phyloP scores from a whole-genome alignment of 2,797 vertebrate species.

The Gymnopithys bicolor region DNA sequence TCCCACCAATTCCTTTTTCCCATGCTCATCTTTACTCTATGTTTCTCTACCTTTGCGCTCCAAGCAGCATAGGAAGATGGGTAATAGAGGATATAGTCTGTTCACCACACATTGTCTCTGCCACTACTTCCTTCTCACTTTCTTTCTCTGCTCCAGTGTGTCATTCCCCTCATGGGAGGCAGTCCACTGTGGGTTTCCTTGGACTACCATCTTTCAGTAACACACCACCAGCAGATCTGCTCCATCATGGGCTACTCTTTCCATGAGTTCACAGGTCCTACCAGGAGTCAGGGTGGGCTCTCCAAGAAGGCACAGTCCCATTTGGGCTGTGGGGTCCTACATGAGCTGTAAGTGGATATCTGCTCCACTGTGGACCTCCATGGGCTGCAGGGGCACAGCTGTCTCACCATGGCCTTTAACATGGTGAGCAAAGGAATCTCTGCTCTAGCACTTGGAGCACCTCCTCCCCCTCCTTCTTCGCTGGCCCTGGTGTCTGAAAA shows the following conservation, averaged over 20 bases:
- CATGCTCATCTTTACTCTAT: neutral
- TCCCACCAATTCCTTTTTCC: neutral
- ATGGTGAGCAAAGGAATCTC: no score
- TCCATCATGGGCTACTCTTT: neutral
- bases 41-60: neutral
- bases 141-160: neutral
- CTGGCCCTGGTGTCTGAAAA: neutral
- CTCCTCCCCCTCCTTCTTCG: neutral
- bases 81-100: neutral
- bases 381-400: neutral
- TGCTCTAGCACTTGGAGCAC: neutral
- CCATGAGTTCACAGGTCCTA: neutral
- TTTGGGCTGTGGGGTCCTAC: neutral
- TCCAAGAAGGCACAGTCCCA: neutral
- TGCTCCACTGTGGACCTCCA: neutral
- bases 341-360: no score
- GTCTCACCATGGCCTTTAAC: neutral
- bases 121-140: neutral
- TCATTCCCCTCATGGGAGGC: neutral
- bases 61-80: neutral
- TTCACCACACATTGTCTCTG: neutral
- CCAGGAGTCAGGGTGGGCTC: neutral
- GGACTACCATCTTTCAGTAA: neutral
- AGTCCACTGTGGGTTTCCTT: neutral
- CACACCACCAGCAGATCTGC: neutral